Percentiles rank a stretch among this genome's conserved stretches.
Conservation (phyloP, 2,113 vertebrate genomes). For the Eurystomus gularis region DNA sequence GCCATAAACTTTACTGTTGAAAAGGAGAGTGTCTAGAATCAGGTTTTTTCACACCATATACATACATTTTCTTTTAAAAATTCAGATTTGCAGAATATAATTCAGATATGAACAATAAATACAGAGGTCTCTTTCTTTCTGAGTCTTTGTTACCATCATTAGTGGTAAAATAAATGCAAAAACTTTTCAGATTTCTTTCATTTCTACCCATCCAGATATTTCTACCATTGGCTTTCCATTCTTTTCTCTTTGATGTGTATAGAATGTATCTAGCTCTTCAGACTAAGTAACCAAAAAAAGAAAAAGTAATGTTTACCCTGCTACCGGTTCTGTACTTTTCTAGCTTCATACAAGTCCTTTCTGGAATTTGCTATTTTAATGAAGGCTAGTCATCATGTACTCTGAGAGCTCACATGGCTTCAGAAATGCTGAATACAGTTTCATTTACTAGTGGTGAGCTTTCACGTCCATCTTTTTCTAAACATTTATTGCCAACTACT, state of each 20-base stretch:
- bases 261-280: background rate
- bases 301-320: background rate
- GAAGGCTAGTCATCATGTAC: background rate
- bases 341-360: background rate
- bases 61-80: background rate
- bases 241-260: background rate
- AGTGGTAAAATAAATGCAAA: background rate
- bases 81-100: background rate
- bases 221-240: background rate
- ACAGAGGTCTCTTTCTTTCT: background rate
- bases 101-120: background rate
- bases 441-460: background rate
- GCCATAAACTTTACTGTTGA: background rate
- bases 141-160: background rate
- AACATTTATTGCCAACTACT: background rate
- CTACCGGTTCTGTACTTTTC: background rate
- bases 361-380: background rate
- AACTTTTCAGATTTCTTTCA: background rate
- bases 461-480: background rate
- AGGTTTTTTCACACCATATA: fast-evolving
- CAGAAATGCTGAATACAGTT: background rate
- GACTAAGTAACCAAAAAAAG: background rate
- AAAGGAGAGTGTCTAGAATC: background rate
- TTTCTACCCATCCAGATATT: background rate
- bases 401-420: background rate